phyloP scores from a whole-genome alignment of 1,140 invertebrate genomes.

The Hylaeus anthracinus region DNA sequence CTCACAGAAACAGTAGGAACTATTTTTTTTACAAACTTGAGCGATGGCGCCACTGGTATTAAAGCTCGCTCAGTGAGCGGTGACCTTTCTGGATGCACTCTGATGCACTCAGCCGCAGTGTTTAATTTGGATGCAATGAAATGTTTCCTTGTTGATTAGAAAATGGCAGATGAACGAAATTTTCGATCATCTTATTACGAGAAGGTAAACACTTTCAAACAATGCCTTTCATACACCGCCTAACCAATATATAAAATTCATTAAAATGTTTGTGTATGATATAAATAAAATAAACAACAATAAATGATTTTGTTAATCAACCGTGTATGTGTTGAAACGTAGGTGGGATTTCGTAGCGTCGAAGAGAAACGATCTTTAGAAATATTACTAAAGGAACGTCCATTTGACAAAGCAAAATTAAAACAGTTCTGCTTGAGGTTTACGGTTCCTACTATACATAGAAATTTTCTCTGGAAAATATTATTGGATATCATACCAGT shows the following conservation, averaged over 20 bases:
- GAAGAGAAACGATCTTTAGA: slow-evolving; percentile 97
- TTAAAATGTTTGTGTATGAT: neutral
- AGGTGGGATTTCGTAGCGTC: slow-evolving; percentile 93
- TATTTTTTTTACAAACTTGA: no score
- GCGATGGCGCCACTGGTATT: no score
- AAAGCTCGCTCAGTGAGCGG: no score
- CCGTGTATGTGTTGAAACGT: slow-evolving; percentile 5
- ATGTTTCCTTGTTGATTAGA: slow-evolving; percentile 24
- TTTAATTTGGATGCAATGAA: neutral
- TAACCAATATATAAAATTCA: neutral
- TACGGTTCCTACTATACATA: slow-evolving; percentile 90
- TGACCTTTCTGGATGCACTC: no score
- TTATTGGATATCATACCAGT: slow-evolving; percentile 88
- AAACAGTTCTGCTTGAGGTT: slow-evolving; percentile 92
- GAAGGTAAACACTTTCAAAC: slow-evolving; percentile 81
- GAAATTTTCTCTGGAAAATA: slow-evolving; percentile 92
- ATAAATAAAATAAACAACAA: no score
- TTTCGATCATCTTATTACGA: slow-evolving; percentile 95
- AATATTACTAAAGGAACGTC: slow-evolving; percentile 93
- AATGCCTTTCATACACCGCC: neutral
- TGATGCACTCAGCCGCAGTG: no score
- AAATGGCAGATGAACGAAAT: slow-evolving; percentile 88
- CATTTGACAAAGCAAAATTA: slow-evolving; percentile 90
- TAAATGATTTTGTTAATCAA: neutral
- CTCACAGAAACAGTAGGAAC: no score